Percentiles rank a stretch among this genome's conserved stretches.
phyloP scores from a whole-genome alignment of 1,140 invertebrate genomes.

The Globodera rostochiensis region DNA sequence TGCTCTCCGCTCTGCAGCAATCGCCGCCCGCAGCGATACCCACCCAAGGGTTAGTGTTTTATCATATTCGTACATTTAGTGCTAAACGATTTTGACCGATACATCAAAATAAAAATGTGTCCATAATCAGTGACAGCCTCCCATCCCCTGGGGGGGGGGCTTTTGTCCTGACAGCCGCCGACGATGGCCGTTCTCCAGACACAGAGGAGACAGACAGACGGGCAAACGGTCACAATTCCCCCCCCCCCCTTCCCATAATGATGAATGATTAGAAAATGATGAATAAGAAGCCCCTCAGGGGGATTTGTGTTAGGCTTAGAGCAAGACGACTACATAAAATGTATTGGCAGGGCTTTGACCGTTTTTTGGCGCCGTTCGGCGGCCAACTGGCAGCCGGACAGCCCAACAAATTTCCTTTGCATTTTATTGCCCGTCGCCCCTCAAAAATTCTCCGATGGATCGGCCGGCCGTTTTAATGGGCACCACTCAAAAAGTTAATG shows the following conservation, averaged over 20 bases:
- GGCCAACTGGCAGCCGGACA: background rate
- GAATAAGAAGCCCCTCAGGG: too few species aligned
- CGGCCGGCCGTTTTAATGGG: background rate
- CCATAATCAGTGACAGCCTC: background rate
- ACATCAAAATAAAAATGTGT: background rate
- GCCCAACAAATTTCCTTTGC: background rate
- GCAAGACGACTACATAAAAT: too few species aligned
- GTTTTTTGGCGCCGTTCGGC: background rate
- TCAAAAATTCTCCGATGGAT: background rate
- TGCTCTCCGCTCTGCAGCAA: background rate
- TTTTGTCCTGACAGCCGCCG: background rate
- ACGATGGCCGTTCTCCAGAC: background rate
- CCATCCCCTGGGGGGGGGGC: background rate
- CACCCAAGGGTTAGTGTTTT: background rate
- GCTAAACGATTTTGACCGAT: background rate
- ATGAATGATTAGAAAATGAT: too few species aligned
- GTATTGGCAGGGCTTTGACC: background rate
- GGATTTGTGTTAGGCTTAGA: too few species aligned
- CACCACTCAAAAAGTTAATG: slow-evolving; percentile 8
- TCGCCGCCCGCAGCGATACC: background rate
- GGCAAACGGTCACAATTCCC: too few species aligned
- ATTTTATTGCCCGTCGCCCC: slow-evolving; percentile 3
- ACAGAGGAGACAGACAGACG: background rate
- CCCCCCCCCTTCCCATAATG: too few species aligned
- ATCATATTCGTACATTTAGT: background rate